Evolutionary conservation across 2,888 invertebrate species (phyloP).

Genomic region (Lissocephala sabroskyi): DNA sequence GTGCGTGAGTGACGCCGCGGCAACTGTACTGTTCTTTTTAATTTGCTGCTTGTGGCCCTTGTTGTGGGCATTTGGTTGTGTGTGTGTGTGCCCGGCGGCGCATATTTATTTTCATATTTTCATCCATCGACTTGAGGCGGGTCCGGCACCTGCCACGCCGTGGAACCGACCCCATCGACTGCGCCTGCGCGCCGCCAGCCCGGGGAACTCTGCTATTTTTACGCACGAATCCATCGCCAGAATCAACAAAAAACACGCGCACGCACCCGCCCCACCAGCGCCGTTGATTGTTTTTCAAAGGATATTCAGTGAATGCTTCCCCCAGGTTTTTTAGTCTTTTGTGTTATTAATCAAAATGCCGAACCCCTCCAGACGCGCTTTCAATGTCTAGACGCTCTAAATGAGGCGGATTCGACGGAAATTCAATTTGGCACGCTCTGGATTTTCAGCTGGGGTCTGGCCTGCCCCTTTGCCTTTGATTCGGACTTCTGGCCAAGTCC

Average conservation of each 20-base stretch:
- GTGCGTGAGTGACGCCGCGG: constrained; percentile 44
- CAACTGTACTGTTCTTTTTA: background rate
- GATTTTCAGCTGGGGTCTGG: too few relatives aligned
- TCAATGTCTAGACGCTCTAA: constrained; percentile 47
- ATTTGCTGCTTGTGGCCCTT: background rate
- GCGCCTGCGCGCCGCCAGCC: background rate
- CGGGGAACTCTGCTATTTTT: constrained; percentile 46
- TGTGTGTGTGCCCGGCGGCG: constrained; percentile 10
- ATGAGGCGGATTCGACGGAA: constrained; percentile 49
- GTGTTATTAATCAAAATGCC: constrained; percentile 50
- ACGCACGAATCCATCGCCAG: constrained; percentile 39
- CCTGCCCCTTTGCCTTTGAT: too few relatives aligned
- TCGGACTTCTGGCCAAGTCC: too few relatives aligned
- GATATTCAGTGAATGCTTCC: too few relatives aligned
- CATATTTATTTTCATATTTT: constrained; percentile 9
- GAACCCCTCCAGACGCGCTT: constrained; percentile 23
- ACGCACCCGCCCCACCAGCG: constrained; percentile 38
- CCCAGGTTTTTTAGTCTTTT: constrained; percentile 1
- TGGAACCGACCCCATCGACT: constrained; percentile 39
- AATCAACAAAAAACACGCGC: constrained; percentile 22
- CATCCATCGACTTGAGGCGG: constrained; percentile 18
- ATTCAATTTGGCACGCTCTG: too few relatives aligned
- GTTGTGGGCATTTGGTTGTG: constrained; percentile 19
- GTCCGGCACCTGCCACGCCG: constrained; percentile 50
- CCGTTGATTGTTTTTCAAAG: constrained; percentile 13